A percentile compares a stretch with the other conserved stretches of the same genome.
Evolutionary conservation across 2,113 vertebrate genomes (phyloP).

Genomic region (Indri indri): DNA sequence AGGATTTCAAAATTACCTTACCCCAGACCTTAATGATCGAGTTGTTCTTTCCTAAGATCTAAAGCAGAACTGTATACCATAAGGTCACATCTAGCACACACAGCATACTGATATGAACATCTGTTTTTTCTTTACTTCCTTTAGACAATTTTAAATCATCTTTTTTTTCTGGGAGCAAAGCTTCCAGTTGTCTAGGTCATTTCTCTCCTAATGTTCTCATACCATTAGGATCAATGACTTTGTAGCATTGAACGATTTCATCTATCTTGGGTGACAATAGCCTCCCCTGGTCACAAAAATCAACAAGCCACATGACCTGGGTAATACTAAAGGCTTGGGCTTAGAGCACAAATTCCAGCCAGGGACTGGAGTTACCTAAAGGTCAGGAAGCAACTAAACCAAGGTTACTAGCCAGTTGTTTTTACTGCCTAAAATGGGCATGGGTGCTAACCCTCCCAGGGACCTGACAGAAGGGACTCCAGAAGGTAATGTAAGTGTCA

Average conservation of each 20-base stretch:
- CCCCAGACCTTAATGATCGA: neutral
- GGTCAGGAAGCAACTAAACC: neutral
- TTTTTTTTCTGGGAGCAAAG: neutral
- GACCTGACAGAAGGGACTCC: neutral
- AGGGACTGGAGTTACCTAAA: neutral
- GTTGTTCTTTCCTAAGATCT: neutral
- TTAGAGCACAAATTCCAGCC: neutral
- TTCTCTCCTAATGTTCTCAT: neutral
- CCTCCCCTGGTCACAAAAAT: neutral
- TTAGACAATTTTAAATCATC: slow-evolving; percentile 1
- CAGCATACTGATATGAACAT: neutral
- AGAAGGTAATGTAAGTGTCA: neutral
- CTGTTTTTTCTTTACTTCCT: neutral
- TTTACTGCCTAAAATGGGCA: neutral
- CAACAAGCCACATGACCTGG: neutral
- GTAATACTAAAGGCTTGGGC: neutral
- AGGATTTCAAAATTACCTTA: neutral
- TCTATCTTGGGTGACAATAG: neutral
- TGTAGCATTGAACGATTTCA: neutral
- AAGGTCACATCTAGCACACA: neutral
- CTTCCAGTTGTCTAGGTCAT: neutral
- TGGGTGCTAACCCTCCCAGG: neutral
- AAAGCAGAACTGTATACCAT: neutral
- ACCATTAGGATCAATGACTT: neutral
- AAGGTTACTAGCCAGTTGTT: neutral